phyloP scores from a whole-genome alignment of 2,888 invertebrate species.

The Zeuzera pyrina region DNA sequence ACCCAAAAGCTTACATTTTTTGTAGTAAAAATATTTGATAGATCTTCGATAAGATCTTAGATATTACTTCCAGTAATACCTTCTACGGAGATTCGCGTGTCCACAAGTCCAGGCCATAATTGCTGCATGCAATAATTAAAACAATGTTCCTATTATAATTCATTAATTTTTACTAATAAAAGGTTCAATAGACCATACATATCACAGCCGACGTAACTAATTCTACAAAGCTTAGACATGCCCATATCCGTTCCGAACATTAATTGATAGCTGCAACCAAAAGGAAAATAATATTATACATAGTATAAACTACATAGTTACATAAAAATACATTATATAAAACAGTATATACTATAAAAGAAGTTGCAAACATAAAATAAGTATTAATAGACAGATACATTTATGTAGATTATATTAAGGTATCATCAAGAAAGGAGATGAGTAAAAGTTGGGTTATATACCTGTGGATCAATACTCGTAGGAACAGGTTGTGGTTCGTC shows the following conservation, averaged over 20 bases:
- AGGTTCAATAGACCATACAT: constrained; percentile 56
- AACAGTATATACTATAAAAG: neutral
- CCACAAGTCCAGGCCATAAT: constrained; percentile 73
- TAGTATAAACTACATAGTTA: constrained; percentile 1
- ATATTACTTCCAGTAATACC: constrained; percentile 76
- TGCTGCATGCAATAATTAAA: constrained; percentile 68
- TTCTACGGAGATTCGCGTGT: constrained; percentile 75
- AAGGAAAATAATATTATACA: constrained; percentile 29
- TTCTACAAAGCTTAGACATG: constrained; percentile 64
- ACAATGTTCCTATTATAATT: constrained; percentile 37
- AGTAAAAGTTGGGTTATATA: no score
- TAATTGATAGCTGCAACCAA: constrained; percentile 70
- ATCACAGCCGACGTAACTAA: constrained; percentile 66
- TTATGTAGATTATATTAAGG: no score
- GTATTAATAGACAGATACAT: no score
- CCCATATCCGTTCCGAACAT: constrained; percentile 69
- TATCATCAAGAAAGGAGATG: no score
- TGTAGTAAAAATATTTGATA: no score
- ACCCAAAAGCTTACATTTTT: constrained; percentile 6
- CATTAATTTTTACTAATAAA: constrained; percentile 27
- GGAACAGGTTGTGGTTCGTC: constrained; percentile 74
- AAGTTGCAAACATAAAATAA: no score
- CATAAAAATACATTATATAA: neutral
- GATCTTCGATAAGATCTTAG: constrained; percentile 24
- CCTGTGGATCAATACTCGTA: constrained; percentile 62